These are phyloP conservation scores for Calcarius lapponicus DNA, from an alignment of 2,797 vertebrate genomes.

Conservation along the genomic window DNA sequence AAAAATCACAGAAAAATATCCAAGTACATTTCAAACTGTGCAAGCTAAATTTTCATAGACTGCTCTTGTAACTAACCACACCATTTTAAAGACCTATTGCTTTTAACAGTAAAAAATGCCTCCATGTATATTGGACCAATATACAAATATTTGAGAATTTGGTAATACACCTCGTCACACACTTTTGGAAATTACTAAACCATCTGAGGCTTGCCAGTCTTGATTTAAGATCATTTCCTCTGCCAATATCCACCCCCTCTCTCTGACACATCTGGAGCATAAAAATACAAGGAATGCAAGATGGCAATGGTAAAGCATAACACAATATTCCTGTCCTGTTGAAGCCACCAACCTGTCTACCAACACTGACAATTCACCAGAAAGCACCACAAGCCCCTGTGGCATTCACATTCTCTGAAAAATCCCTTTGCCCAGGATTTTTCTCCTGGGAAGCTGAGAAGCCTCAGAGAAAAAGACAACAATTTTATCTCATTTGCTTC, in stretches of 20 bases:
- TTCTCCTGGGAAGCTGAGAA: too few species aligned
- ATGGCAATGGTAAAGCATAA: neutral
- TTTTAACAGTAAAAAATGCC: neutral
- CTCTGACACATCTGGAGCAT: neutral
- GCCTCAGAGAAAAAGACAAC: too few species aligned
- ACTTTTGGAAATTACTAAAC: constrained; percentile 34
- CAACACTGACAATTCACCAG: neutral
- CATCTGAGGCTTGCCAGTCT: neutral
- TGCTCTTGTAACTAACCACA: neutral
- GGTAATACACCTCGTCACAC: neutral
- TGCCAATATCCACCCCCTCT: neutral
- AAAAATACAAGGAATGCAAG: neutral
- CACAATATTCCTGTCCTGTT: neutral
- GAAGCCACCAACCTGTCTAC: neutral
- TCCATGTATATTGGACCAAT: neutral
- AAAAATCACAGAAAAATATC: neutral
- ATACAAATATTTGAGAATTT: neutral
- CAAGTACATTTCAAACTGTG: neutral
- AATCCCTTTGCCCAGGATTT: too few species aligned
- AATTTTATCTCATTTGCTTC: too few species aligned
- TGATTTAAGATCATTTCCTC: constrained; percentile 20
- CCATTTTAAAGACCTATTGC: neutral
- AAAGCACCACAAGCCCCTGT: neutral
- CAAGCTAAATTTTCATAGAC: neutral
- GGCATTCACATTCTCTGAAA: too few species aligned